These are phyloP conservation scores for Antennarius maculatus DNA, from an alignment of 2,797 vertebrate genomes.

Conservation along the genomic window DNA sequence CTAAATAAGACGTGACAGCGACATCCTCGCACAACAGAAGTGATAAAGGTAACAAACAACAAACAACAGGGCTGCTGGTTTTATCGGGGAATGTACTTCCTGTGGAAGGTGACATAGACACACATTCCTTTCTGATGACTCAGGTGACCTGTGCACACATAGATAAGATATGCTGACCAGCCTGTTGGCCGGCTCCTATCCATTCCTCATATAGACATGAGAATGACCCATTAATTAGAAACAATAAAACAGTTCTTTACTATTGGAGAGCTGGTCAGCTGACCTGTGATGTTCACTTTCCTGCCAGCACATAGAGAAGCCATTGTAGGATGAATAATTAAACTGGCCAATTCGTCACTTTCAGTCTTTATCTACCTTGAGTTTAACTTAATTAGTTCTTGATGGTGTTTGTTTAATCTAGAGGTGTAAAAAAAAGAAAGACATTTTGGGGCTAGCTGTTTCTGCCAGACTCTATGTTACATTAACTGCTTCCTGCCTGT, in stretches of 20 bases:
- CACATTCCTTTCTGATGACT: slow-evolving; percentile 83
- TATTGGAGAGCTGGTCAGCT: slow-evolving; percentile 26
- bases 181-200: slow-evolving; percentile 50
- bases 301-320: slow-evolving; percentile 5
- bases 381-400: not conserved
- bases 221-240: slow-evolving; percentile 48
- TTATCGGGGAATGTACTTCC: slow-evolving; percentile 83
- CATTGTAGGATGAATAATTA: slow-evolving; percentile 22
- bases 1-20: slow-evolving; percentile 76
- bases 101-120: slow-evolving; percentile 81
- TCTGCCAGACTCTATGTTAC: too few species aligned
- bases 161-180: slow-evolving; percentile 75
- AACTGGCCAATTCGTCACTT: slow-evolving; percentile 10
- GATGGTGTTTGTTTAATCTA: too few species aligned
- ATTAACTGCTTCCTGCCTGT: too few species aligned
- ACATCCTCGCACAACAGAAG: slow-evolving; percentile 54
- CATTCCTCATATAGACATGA: slow-evolving; percentile 53
- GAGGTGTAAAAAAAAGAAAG: too few species aligned
- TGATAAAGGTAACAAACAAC: slow-evolving; percentile 83
- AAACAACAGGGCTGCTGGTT: slow-evolving; percentile 75
- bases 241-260: slow-evolving; percentile 6
- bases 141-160: slow-evolving; percentile 72
- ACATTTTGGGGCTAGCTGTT: too few species aligned
- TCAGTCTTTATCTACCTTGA: not conserved
- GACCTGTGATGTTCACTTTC: slow-evolving; percentile 12